These are phyloP conservation scores for Lichenostomus cassidix DNA, from an alignment of 2,113 vertebrate species.

Conservation along the genomic window DNA sequence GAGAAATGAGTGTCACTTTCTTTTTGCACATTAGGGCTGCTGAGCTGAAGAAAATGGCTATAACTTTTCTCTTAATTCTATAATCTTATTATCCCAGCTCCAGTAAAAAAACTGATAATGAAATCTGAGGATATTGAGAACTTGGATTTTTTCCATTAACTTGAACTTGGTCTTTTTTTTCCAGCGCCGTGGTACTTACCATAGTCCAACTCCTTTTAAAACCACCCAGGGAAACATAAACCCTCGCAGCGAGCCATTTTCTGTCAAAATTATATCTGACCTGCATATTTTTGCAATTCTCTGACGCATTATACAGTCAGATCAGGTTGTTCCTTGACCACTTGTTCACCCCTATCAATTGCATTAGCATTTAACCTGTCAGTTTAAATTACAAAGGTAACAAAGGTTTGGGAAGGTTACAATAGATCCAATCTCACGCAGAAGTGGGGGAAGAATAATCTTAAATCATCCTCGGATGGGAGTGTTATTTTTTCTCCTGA, in stretches of 20 bases:
- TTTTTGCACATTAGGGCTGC: conserved; percentile 2
- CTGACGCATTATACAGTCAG: conserved; percentile 69
- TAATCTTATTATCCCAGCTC: conserved; percentile 55
- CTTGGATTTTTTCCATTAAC: conserved; percentile 42
- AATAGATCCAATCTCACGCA: conserved; percentile 45
- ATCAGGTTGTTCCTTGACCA: conserved; percentile 73
- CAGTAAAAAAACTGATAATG: conserved; percentile 47
- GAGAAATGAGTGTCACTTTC: conserved; percentile 18
- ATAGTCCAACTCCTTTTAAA: conserved; percentile 61
- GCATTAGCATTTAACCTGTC: conserved; percentile 76
- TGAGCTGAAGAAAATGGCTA: conserved; percentile 44
- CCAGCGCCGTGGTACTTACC: conserved; percentile 62
- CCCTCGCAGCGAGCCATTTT: conserved; percentile 64
- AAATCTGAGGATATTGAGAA: conserved; percentile 51
- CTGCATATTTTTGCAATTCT: conserved; percentile 73
- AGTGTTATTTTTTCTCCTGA: conserved; percentile 28
- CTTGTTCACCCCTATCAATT: conserved; percentile 76
- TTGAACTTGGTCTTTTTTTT: conserved; percentile 40
- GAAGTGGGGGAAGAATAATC: conserved; percentile 31
- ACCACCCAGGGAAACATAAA: conserved; percentile 71
- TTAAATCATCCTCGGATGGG: conserved; percentile 40
- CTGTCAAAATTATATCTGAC: conserved; percentile 70
- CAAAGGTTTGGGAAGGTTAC: conserved; percentile 70
- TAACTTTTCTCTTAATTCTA: conserved; percentile 60
- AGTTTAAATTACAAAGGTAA: conserved; percentile 73